These are phyloP conservation scores for Sapajus apella DNA, from an alignment of 2,113 vertebrate genomes.

Conservation along the genomic window DNA sequence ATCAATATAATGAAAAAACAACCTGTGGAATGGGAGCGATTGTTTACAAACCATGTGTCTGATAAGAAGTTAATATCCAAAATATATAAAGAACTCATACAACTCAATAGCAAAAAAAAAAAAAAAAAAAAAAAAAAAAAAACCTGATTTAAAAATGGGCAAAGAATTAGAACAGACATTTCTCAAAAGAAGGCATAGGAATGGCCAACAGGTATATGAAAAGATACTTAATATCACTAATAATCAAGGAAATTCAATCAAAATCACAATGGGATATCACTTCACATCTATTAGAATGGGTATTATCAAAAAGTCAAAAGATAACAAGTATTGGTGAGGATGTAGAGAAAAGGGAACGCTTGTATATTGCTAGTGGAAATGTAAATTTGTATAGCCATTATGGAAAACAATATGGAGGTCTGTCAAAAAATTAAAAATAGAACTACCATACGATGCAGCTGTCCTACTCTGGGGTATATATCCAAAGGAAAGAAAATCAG, in stretches of 20 bases:
- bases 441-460: not conserved
- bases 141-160: not conserved
- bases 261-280: no score
- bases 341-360: no score
- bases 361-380: no score
- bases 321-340: no score
- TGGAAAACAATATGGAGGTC: not conserved
- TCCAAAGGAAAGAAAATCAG: not conserved
- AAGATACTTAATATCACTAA: no score
- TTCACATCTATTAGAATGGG: no score
- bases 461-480: not conserved
- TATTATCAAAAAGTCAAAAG: no score
- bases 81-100: not conserved
- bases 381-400: no score
- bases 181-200: not conserved
- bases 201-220: no score
- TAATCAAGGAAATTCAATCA: no score
- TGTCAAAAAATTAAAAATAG: not conserved
- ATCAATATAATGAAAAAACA: not conserved
- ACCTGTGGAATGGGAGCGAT: not conserved
- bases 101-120: not conserved
- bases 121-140: not conserved
- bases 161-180: not conserved
- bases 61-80: not conserved
- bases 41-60: not conserved